A percentile compares a stretch with the other conserved stretches of the same genome.
These are phyloP conservation scores for Melitaea athalia DNA, from an alignment of 2,888 invertebrate genomes.

Conservation along the genomic window DNA sequence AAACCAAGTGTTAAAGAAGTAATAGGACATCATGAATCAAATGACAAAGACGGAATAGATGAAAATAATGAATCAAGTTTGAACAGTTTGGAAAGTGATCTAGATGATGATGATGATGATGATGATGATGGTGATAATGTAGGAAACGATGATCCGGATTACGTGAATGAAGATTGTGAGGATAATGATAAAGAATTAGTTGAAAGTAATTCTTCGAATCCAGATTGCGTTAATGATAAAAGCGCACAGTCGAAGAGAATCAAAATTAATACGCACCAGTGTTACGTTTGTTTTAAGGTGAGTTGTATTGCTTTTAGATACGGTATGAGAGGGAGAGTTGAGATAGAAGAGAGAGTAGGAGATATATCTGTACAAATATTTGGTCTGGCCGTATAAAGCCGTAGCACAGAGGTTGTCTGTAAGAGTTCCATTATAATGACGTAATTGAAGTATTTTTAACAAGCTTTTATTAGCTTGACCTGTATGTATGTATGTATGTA, in stretches of 20 bases:
- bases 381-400: too few species aligned
- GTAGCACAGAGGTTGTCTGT: too few species aligned
- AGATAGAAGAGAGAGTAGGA: too few species aligned
- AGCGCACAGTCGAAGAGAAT: conserved; percentile 25
- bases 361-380: too few species aligned
- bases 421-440: too few species aligned
- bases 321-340: too few species aligned
- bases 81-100: background rate
- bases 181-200: conserved; percentile 13
- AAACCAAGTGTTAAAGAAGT: too few species aligned
- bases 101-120: background rate
- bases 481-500: too few species aligned
- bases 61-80: too few species aligned
- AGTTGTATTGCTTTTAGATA: conserved; percentile 20
- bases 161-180: background rate
- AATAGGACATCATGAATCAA: background rate
- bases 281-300: conserved; percentile 71
- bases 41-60: too few species aligned
- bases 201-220: conserved; percentile 9
- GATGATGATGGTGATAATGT: background rate
- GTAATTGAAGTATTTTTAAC: too few species aligned
- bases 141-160: background rate
- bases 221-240: conserved; percentile 16
- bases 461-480: too few species aligned
- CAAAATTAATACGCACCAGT: conserved; percentile 60